Evolutionary conservation across 2,113 vertebrate species (phyloP).

Genomic region (Scomber japonicus): DNA sequence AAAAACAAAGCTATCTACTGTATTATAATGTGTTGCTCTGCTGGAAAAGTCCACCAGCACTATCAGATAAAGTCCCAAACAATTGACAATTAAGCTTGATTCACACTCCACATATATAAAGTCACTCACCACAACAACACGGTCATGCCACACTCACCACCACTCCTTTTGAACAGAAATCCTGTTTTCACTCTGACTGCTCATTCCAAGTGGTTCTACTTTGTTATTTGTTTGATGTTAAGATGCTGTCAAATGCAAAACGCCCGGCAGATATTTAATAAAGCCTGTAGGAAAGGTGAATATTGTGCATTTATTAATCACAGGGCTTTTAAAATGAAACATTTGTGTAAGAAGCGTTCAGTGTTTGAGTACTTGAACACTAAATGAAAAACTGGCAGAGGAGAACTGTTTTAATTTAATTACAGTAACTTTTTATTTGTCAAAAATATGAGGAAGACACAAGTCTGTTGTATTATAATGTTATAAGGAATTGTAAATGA

Average conservation of each 20-base stretch:
- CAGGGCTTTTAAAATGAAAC: conserved; percentile 3
- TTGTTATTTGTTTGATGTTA: too few relatives aligned
- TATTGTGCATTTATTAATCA: background rate
- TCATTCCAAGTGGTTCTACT: too few relatives aligned
- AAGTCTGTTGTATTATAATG: background rate
- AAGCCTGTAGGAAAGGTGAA: background rate
- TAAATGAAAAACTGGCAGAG: background rate
- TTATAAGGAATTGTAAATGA: background rate
- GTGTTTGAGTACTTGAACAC: background rate
- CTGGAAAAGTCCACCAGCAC: background rate
- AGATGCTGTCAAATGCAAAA: too few relatives aligned
- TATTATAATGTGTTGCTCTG: background rate
- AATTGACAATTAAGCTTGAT: background rate
- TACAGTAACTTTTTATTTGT: background rate
- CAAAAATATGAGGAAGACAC: background rate
- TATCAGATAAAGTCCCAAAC: background rate
- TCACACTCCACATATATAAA: background rate
- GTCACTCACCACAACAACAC: background rate
- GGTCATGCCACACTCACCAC: too few relatives aligned
- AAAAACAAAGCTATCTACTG: background rate
- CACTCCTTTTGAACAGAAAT: too few relatives aligned
- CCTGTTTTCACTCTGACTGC: too few relatives aligned
- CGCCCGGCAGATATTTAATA: too few relatives aligned
- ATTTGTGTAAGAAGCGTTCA: background rate
- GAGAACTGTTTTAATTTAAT: background rate